Evolutionary conservation across 2,888 invertebrate species (phyloP).

Genomic region (Rhagonycha lutea): DNA sequence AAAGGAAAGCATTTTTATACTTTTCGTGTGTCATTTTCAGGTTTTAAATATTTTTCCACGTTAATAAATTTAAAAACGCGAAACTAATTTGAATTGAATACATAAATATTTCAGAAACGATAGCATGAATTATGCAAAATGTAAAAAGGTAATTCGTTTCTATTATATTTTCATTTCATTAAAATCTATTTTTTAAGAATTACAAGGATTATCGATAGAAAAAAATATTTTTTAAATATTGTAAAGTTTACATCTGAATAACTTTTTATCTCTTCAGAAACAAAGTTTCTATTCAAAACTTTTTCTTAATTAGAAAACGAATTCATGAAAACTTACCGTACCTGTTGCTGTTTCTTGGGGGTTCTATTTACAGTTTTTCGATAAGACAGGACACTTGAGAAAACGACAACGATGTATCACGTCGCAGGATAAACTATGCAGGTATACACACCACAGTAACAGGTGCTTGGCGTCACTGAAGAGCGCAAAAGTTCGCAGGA

Average conservation of each 20-base stretch:
- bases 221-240: background rate
- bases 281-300: background rate
- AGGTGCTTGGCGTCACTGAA: slow-evolving; percentile 28
- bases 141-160: background rate
- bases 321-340: background rate
- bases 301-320: background rate
- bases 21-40: background rate
- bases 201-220: background rate
- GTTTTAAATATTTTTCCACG: background rate
- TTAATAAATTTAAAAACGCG: background rate
- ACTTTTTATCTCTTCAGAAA: background rate
- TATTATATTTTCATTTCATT: background rate
- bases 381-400: background rate
- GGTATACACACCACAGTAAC: slow-evolving; percentile 25
- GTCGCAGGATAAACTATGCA: slow-evolving; percentile 4
- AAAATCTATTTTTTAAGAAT: background rate
- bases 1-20: background rate
- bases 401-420: background rate
- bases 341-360: background rate
- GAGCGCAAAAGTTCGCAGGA: slow-evolving; percentile 26
- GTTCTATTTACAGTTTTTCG: background rate
- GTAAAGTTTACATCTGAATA: background rate
- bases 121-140: background rate
- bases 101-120: background rate
- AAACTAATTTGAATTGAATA: background rate